Base-by-base conservation (phyloP, 2,797 vertebrate species). In the Enteromius fasciolatus region DNA sequence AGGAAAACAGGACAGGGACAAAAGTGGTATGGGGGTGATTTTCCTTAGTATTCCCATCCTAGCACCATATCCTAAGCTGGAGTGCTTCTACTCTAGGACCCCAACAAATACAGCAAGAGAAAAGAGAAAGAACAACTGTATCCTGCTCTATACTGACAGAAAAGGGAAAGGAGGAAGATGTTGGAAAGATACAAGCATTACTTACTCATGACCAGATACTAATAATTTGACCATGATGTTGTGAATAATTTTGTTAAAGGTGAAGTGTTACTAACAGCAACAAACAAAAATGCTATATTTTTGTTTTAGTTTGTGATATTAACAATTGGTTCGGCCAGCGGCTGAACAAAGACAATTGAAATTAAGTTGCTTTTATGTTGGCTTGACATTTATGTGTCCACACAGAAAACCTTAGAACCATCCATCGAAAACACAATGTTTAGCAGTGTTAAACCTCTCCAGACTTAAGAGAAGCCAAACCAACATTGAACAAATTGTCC, bases 181-280 rank as follows among this genome's bases (percentile, higher is more conserved):
- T 89, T 91, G 94, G 96, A 96, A 96, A 96, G 95, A 96, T 96
- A 96, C 94, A 94, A 95, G 89, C 91, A 31, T 36, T 41, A 15
- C 5, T 15, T 20, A 68, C 31, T 44, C 12, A 31, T 52, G 28
- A 52, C 20, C n/a, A 75, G 52, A 59, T 25, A 39, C 8, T 52
- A 59, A 3, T 23, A n/a, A 10, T 33, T 9, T 70, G 48, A 59
- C 11, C 6, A 59, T 66, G 6, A n/a, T 64, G 15, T 66, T 66
- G 39, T 63, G 44, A 23, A 12, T 54, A 28, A 41, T 28, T 54
- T 54, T 23, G 20, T 39, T 36, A 17, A 78, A 48, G 41, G n/a
- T 76, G n/a, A 48, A 70, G 68, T 17, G 68, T 28, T 36, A n/a
- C 33, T 6, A 2, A 10, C 4, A 0, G 12, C 23, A 48, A 7